Percentiles rank a stretch among this genome's conserved stretches.
Evolutionary conservation across 1,140 invertebrate species (phyloP).

Genomic region (Ceratoteleas bidentatus): DNA sequence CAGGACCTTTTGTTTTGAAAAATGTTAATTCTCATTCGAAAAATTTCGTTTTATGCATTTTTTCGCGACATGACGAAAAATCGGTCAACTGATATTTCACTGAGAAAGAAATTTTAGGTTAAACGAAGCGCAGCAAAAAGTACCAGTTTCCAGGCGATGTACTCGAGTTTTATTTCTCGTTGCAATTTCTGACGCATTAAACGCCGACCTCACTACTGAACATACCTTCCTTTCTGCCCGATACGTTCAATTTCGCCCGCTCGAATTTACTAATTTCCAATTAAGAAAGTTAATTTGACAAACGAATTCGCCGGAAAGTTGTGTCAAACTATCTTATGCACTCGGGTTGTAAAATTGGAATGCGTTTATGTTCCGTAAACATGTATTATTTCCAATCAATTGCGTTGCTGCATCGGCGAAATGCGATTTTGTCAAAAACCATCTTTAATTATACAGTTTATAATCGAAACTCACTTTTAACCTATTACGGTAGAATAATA

Average conservation of each 20-base stretch:
- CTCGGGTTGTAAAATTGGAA: slow-evolving; percentile 9
- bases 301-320: slow-evolving; percentile 1
- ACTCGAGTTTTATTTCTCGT: neutral
- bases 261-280: slow-evolving; percentile 26
- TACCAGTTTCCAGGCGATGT: neutral
- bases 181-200: slow-evolving; percentile 16
- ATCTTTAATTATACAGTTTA: no score
- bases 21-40: no score
- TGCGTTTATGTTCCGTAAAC: neutral
- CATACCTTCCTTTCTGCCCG: slow-evolving; percentile 6
- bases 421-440: no score
- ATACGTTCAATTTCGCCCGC: slow-evolving; percentile 4
- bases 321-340: slow-evolving; percentile 5
- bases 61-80: neutral
- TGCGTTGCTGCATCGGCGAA: no score
- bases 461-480: no score
- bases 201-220: slow-evolving; percentile 1
- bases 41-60: neutral
- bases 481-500: no score
- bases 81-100: neutral
- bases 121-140: neutral
- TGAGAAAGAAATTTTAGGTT: neutral
- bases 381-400: no score
- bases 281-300: slow-evolving; percentile 23
- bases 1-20: no score